A percentile compares a stretch with the other conserved stretches of the same genome.
These are phyloP conservation scores for Leptinotarsa tumamoca DNA, from an alignment of 2,888 invertebrate genomes.

Conservation along the genomic window DNA sequence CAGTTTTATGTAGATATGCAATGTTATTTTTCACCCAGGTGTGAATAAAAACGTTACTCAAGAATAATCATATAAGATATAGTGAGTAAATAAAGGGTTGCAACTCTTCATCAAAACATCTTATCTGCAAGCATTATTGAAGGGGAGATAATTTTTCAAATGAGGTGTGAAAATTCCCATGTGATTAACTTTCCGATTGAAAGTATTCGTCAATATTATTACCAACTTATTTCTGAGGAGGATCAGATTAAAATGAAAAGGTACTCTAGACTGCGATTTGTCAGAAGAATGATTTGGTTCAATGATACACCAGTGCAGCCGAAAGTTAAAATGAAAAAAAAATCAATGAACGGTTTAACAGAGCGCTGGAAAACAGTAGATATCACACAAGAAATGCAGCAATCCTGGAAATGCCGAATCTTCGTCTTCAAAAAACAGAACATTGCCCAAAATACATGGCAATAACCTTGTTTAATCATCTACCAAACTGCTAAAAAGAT, in stretches of 20 bases:
- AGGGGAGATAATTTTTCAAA: conserved; percentile 26
- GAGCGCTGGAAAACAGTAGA: no score
- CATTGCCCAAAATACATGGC: no score
- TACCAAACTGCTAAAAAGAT: no score
- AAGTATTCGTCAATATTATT: conserved; percentile 14
- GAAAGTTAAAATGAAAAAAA: no score
- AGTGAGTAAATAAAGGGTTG: conserved; percentile 39
- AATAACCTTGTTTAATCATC: no score
- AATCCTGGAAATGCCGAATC: no score
- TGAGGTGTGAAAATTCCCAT: conserved; percentile 18
- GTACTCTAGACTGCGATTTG: no score
- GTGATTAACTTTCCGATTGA: not conserved
- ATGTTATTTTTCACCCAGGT: conserved; percentile 25
- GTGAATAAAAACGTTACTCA: conserved; percentile 17
- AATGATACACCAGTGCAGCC: no score
- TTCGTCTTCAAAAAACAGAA: no score
- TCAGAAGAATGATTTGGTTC: no score
- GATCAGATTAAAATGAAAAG: not conserved
- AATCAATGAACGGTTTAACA: no score
- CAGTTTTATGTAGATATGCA: not conserved
- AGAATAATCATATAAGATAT: conserved; percentile 24
- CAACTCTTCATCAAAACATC: conserved; percentile 22
- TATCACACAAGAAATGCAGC: no score
- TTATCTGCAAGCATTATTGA: conserved; percentile 25
- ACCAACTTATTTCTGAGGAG: not conserved